Conservation (phyloP, 2,888 invertebrate species). For the Julus scandinavius region DNA sequence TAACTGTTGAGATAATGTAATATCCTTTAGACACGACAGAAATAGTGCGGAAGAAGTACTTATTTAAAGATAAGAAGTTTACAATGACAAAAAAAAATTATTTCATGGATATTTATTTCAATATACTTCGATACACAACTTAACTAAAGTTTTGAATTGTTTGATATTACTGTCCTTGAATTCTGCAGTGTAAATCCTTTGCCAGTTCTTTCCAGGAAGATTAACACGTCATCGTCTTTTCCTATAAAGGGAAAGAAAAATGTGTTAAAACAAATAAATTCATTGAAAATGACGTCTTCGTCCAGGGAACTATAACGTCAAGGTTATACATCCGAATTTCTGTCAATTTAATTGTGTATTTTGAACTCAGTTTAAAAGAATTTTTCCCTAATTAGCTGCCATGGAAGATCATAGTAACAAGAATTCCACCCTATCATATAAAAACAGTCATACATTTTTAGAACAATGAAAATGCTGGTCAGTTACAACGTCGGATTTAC, state of each 20-base stretch:
- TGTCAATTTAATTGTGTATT: neutral
- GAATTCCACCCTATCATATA: neutral
- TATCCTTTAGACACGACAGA: neutral
- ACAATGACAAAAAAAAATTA: neutral
- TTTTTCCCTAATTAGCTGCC: neutral
- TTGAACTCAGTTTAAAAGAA: neutral
- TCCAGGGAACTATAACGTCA: neutral
- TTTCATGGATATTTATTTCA: constrained; percentile 35
- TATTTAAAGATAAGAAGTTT: constrained; percentile 34
- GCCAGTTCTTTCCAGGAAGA: neutral
- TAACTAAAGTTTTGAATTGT: neutral
- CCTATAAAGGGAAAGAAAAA: neutral
- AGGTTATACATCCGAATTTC: neutral
- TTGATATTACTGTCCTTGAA: neutral
- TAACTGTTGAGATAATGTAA: neutral
- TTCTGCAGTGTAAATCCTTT: neutral
- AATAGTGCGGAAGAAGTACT: neutral
- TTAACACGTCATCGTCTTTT: neutral
- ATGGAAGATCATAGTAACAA: neutral
- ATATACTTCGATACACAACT: neutral
- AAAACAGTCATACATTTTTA: neutral
- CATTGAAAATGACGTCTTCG: neutral
- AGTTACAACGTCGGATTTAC: neutral
- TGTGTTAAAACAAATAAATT: neutral
- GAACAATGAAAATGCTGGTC: neutral